phyloP scores from a whole-genome alignment of 2,888 invertebrate genomes.

The Eretmocerus hayati region DNA sequence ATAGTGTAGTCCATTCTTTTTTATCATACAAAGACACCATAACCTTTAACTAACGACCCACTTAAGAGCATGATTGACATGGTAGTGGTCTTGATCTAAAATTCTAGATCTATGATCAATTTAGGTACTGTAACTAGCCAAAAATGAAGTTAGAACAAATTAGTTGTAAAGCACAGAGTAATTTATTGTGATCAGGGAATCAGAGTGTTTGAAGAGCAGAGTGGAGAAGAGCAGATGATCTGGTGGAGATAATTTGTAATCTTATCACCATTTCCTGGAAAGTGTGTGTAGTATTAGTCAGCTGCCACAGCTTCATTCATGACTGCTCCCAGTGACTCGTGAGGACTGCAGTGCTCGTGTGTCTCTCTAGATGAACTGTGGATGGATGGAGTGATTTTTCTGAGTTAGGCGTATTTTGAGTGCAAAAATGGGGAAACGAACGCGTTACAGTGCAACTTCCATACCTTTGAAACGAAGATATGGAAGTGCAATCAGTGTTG shows the following conservation, averaged over 20 bases:
- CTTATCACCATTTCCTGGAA: slow-evolving; percentile 19
- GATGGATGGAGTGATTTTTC: slow-evolving; percentile 4
- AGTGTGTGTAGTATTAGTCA: slow-evolving; percentile 15
- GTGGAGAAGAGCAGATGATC: slow-evolving; percentile 11
- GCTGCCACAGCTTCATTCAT: slow-evolving; percentile 6
- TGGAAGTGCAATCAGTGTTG: slow-evolving; percentile 33
- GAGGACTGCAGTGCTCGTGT: background rate
- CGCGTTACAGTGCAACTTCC: slow-evolving; percentile 5
- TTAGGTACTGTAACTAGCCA: slow-evolving; percentile 13
- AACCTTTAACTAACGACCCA: too few relatives aligned
- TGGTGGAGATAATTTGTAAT: slow-evolving; percentile 16
- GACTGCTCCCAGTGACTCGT: slow-evolving; percentile 1
- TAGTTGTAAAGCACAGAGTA: slow-evolving; percentile 9
- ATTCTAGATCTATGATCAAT: too few relatives aligned
- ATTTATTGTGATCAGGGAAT: slow-evolving; percentile 14
- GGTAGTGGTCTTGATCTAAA: too few relatives aligned
- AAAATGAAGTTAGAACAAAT: slow-evolving; percentile 14
- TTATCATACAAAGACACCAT: too few relatives aligned
- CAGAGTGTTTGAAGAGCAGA: slow-evolving; percentile 8
- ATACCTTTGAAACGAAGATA: slow-evolving; percentile 29
- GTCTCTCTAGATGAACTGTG: background rate
- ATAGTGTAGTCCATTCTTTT: too few relatives aligned
- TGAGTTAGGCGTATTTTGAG: slow-evolving; percentile 4
- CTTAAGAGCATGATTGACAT: too few relatives aligned
- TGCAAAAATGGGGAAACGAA: slow-evolving; percentile 10